These are phyloP conservation scores for Magallana ariakensis DNA, from an alignment of 1,140 invertebrate genomes.

Conservation along the genomic window DNA sequence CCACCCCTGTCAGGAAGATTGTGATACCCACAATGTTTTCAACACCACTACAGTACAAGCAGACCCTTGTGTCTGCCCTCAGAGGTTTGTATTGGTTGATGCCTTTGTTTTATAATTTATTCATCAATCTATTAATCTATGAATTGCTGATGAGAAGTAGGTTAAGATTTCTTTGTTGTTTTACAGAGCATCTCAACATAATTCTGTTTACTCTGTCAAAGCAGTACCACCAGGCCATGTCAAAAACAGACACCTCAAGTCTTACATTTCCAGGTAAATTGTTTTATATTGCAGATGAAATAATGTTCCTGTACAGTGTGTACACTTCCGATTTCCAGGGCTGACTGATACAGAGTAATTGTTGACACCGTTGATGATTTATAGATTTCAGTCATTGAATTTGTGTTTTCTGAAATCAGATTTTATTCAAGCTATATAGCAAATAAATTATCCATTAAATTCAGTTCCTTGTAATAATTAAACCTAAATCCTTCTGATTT, in stretches of 20 bases:
- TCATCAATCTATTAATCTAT: not conserved
- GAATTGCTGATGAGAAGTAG: not conserved
- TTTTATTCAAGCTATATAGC: not conserved
- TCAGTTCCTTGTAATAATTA: not conserved
- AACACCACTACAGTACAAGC: conserved; percentile 63
- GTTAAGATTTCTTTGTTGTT: not conserved
- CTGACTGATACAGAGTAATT: too few species aligned
- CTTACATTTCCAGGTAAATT: conserved; percentile 11
- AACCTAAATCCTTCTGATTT: too few species aligned
- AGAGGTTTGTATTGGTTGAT: conserved; percentile 59
- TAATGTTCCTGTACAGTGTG: too few species aligned
- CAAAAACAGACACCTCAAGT: conserved; percentile 60
- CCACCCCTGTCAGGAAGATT: conserved; percentile 56
- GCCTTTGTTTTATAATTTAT: too few species aligned
- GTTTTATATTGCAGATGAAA: not conserved
- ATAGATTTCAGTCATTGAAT: too few species aligned
- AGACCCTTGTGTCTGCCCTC: conserved; percentile 66
- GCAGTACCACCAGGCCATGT: conserved; percentile 66
- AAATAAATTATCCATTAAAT: not conserved
- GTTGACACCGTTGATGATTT: too few species aligned
- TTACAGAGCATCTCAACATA: conserved; percentile 73
- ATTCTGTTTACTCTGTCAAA: conserved; percentile 69
- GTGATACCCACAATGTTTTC: conserved; percentile 65
- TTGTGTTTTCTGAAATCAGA: not conserved
- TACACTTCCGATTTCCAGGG: too few species aligned